Conservation (phyloP, 2,888 invertebrate species). For the Troides oblongomaculatus region DNA sequence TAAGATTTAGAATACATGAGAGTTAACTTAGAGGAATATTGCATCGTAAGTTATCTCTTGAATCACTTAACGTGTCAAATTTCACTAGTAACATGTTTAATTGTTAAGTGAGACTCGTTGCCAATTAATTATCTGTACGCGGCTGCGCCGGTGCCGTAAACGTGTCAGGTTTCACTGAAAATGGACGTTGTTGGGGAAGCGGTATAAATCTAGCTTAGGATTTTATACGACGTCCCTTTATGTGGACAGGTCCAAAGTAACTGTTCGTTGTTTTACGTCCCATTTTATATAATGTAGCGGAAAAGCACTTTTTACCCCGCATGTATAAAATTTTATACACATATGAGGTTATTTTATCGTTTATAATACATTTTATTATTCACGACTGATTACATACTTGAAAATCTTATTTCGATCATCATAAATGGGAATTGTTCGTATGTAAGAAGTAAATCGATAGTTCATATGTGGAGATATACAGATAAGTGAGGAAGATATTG, state of each 20-base stretch:
- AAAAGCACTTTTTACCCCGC: not conserved
- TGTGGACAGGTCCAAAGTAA: constrained; percentile 23
- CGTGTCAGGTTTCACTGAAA: constrained; percentile 28
- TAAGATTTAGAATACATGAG: not conserved
- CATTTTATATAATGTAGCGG: constrained; percentile 16
- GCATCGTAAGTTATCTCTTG: constrained; percentile 9
- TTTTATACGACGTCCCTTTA: constrained; percentile 29
- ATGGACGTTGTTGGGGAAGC: constrained; percentile 20
- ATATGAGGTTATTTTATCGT: too few species aligned
- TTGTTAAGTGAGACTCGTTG: constrained; percentile 15
- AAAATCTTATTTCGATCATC: too few species aligned
- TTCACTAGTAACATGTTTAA: constrained; percentile 12
- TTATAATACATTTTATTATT: too few species aligned
- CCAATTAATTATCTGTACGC: constrained; percentile 28
- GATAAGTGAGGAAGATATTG: too few species aligned
- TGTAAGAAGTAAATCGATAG: too few species aligned
- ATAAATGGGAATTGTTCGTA: too few species aligned
- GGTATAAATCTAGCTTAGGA: constrained; percentile 27
- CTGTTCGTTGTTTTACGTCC: constrained; percentile 17
- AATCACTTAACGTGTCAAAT: not conserved
- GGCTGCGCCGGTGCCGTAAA: constrained; percentile 19
- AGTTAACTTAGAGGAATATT: not conserved
- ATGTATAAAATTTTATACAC: not conserved
- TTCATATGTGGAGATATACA: too few species aligned
- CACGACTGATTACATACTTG: too few species aligned